Base-by-base conservation (phyloP, 2,797 vertebrate species). In the Muscicapa striata region DNA sequence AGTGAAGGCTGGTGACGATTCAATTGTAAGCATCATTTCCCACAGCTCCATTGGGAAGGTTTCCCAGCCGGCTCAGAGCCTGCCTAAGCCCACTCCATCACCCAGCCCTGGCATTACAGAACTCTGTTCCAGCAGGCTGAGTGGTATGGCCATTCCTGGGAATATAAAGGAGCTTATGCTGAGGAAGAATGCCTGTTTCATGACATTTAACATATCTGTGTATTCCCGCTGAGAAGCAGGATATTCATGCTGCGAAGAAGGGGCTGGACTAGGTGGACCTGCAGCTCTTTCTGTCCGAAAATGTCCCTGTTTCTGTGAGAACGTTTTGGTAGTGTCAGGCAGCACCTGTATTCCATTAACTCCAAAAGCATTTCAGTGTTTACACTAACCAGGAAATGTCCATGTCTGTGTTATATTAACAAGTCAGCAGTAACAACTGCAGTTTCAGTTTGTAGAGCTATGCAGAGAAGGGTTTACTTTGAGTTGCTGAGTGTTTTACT, bases 311-410 rank as follows among this genome's bases (percentile, higher is more conserved):
- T 94, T 87, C 90, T 96, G 94, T 96, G 89, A 92, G 92, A 97
- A 91, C 32, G 7, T 94, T 96, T 89, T 96, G 63, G 90, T 91
- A 93, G 84, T 68, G 27, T 92, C 49, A 78, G 75, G 70, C 58
- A 92, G 63, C 87, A 95, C 93, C 94, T 97, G 93, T 92, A 94
- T 92, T 95, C 85, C 93, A 94, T 97, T 96, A 97, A 91, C 89
- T 95, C 79, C 89, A 90, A 90, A 96, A 92, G 84, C 90, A 97
- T 96, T 88, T 95, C 86, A 92, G 80, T 91, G 95, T 96, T 97
- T 86, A 94, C 80, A 95, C 88, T 96, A 89, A 95, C 91, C 93
- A 97, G 92, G 97, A 97, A 97, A 94, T 86, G 93, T 95, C 70
- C 22, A 81, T 91, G 91, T 89, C 87, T 97, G 87, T 83, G 80